Base-by-base conservation (phyloP, 1,140 invertebrate genomes). In the Nasonia giraulti region DNA sequence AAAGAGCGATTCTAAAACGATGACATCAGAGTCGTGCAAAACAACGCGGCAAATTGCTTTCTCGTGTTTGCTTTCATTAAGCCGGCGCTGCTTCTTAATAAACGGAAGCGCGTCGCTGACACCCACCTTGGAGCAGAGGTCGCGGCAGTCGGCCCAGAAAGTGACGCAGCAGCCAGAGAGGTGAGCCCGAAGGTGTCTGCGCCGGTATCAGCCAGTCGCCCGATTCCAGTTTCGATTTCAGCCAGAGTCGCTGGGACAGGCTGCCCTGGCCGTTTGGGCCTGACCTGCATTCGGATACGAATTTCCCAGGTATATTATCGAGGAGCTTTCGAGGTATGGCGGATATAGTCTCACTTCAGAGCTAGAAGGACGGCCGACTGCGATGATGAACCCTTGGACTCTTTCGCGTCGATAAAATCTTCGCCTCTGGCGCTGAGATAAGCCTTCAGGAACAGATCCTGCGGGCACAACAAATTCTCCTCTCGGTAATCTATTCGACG, bases 141-240 rank as follows among this genome's bases (percentile, higher is more conserved):
- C 85, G 89, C 94, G 69, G 94, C 94, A 31, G 94, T 94, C 88
- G 94, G 93, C 7, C 94, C 93, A 50, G 89, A 86, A 11, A 90
- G 87, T 37, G 90, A 88, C 55, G 82, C 89, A 69, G 88, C 88
- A 87, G 23, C 87, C 85, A 87, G 14, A 86, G 83, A 2, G 87
- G 85, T 4, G 85, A 80, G 1, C 85, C 87, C 8, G 83, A 27
- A 1, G 87, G 83, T 4, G 85, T 84, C 77, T 82, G 83, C 3
- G 23, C 73, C 5, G 85, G 50, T 10, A 86, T 11, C 2, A 87
- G 33, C 87, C 87, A 87, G 3, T 82, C 71, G 27, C 85, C 87
- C 0, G 66, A 69, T 62, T 86, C 85, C 31, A 86, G 40, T 40
- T 78, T 82, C n/a, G 31, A 33, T 66, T 85, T 84, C 20, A 87